Evolutionary conservation across 1,140 invertebrate species (phyloP).

Genomic region (Cylas formicarius): DNA sequence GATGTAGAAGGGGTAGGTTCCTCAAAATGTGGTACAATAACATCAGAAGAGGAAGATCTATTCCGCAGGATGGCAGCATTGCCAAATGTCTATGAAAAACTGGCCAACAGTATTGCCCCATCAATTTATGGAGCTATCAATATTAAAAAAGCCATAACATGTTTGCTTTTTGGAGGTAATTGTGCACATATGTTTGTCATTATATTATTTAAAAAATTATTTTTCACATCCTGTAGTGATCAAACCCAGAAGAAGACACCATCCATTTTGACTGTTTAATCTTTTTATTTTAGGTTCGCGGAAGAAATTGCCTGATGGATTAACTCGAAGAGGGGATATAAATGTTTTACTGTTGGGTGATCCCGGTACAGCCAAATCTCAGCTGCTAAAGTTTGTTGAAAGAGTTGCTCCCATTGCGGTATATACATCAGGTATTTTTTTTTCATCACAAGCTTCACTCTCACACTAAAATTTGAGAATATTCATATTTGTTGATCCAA

Average conservation of each 20-base stretch:
- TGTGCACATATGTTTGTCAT: not conserved
- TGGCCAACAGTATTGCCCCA: constrained; percentile 89
- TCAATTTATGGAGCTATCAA: constrained; percentile 93
- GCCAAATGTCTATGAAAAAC: constrained; percentile 82
- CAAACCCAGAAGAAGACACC: not conserved
- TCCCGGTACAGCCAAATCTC: constrained; percentile 98
- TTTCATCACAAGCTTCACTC: too few species aligned
- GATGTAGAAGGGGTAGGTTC: constrained; percentile 74
- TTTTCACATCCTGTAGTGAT: not conserved
- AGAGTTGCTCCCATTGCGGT: constrained; percentile 91
- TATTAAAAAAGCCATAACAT: constrained; percentile 97
- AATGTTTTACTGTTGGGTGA: constrained; percentile 95
- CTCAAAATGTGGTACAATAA: constrained; percentile 49
- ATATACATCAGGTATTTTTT: constrained; percentile 80
- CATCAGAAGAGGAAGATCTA: constrained; percentile 84
- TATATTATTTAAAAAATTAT: not conserved
- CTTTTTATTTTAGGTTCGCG: constrained; percentile 53
- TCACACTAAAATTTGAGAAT: too few species aligned
- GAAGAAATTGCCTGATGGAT: constrained; percentile 88
- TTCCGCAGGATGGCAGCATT: constrained; percentile 79
- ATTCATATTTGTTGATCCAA: too few species aligned
- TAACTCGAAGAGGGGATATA: constrained; percentile 93
- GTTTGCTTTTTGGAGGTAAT: constrained; percentile 85
- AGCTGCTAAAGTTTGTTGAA: constrained; percentile 96
- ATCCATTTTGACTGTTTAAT: not conserved